Evolutionary conservation across 2,888 invertebrate genomes (phyloP), one percentile per base, ranked within the genome.

Genomic region (Tryphoninae sp.): DNA sequence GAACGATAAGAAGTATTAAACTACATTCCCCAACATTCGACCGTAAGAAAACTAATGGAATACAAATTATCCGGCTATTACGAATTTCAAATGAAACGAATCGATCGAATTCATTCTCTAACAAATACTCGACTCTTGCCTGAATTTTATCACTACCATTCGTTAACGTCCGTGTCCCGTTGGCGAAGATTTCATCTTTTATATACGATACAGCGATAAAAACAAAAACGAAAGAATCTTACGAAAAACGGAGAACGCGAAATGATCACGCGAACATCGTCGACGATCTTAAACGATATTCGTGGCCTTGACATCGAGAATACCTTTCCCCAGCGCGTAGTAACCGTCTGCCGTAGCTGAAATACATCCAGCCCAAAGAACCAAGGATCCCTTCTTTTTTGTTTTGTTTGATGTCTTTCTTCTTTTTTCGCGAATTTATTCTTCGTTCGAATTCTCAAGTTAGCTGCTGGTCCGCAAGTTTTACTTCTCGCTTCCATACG

Each of bases 261-360:
- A 45, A 22, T 42, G 45, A 64, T 64, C 64, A 64, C 64, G 64
- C 64, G 64, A 64, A 45, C 45, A 45, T 64, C 64, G 64, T 51
- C 49, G 23, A 68, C 33, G 16, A 68, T 16, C 53, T 51, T 68
- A 23, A 33, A 68, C 67, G 67, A 53, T 23, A 26, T 19, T 19
- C 26, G 26, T 33, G 67, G 4, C 67, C 67, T 68, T 68, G 67
- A 68, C 53, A 53, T 68, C 51, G 53, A 68, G 51, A 23, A 33
- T 58, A 58, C 51, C 67, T 58, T 58, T 45, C 19, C 11, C 42
- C 23, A 42, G 11, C 42, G 6, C 9, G 23, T n/a, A 19, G 13
- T 64, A 42, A 9, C n/a, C 45, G 45, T 45, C 45, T 45, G 45
- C 0, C 11, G 19, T 13, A 45, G 45, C 64, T 45, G 42, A 64